Evolutionary conservation across 2,888 invertebrate genomes (phyloP).

Genomic region (Cecidostiba fungosa): DNA sequence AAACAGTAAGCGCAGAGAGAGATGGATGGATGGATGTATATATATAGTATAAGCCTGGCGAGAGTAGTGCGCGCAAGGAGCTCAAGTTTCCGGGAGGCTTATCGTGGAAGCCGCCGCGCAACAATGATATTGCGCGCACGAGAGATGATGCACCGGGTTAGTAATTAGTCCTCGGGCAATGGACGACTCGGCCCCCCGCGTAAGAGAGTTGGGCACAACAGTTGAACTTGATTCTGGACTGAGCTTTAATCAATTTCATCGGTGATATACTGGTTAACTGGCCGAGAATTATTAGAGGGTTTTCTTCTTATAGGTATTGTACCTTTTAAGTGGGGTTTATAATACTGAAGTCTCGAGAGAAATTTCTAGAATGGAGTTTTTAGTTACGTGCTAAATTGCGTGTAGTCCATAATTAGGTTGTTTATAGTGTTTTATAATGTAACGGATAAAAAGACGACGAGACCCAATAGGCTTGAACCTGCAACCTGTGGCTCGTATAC

Average conservation of each 20-base stretch:
- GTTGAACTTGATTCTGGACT: slow-evolving; percentile 2
- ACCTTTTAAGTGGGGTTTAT: too few species aligned
- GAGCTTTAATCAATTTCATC: not conserved
- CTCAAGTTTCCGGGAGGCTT: slow-evolving; percentile 36
- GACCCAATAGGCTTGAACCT: too few species aligned
- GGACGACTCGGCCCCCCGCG: not conserved
- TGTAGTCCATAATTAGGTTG: too few species aligned
- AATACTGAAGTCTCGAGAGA: too few species aligned
- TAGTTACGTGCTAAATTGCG: too few species aligned
- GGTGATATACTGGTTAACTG: not conserved
- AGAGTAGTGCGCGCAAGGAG: not conserved
- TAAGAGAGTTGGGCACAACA: not conserved
- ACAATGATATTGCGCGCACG: slow-evolving; percentile 37
- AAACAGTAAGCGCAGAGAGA: not conserved
- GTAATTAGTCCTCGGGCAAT: slow-evolving; percentile 34
- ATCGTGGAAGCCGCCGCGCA: not conserved
- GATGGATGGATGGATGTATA: not conserved
- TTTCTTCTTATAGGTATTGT: too few species aligned
- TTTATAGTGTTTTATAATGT: too few species aligned
- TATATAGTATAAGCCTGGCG: not conserved
- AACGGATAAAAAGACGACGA: too few species aligned
- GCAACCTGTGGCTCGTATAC: too few species aligned
- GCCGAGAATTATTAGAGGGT: not conserved
- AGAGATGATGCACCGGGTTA: not conserved
- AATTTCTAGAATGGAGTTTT: too few species aligned